phyloP scores from a whole-genome alignment of 2,113 vertebrate genomes.

The Cervus canadensis region DNA sequence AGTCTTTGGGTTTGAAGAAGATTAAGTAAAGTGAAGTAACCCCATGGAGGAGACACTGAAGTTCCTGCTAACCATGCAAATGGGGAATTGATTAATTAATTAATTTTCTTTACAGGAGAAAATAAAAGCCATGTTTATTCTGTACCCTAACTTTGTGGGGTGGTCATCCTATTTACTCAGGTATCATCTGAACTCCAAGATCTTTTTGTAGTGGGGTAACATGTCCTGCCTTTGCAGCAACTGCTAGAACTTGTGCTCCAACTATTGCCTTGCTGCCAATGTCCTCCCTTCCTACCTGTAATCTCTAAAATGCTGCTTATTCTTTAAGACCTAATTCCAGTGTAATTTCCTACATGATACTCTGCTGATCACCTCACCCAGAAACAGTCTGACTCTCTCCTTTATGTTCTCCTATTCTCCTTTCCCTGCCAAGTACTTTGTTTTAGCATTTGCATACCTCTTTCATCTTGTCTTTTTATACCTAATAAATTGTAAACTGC shows the following conservation, averaged over 20 bases:
- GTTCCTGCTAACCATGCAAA: background rate
- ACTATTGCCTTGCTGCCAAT: background rate
- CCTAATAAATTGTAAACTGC: background rate
- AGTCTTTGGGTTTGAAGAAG: background rate
- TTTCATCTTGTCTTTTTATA: background rate
- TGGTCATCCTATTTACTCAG: background rate
- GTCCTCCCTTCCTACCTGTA: background rate
- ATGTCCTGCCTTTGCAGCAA: background rate
- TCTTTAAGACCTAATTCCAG: background rate
- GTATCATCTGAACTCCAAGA: background rate
- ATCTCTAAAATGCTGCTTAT: background rate
- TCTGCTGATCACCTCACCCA: background rate
- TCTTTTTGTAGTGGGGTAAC: background rate
- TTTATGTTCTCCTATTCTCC: background rate
- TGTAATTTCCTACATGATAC: background rate
- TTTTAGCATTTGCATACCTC: background rate
- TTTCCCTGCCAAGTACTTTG: background rate
- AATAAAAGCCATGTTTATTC: background rate
- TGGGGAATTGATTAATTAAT: background rate
- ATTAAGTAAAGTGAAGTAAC: background rate
- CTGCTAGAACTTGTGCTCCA: background rate
- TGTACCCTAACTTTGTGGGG: background rate
- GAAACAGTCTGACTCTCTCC: background rate
- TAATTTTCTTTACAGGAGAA: background rate
- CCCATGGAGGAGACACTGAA: background rate